phyloP scores from a whole-genome alignment of 2,888 invertebrate species.

The Papilio gigon region DNA sequence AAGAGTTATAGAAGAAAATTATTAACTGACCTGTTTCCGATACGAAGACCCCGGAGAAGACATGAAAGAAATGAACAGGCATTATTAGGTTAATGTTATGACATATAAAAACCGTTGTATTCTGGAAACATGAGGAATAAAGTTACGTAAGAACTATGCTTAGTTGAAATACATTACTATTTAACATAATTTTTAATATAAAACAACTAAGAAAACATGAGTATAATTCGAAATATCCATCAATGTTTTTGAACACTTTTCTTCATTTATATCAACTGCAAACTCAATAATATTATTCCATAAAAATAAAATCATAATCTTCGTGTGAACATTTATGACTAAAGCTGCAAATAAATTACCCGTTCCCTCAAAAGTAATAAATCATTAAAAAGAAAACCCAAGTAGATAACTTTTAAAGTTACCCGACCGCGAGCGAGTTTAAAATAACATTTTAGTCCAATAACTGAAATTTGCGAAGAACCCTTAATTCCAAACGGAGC shows the following conservation, averaged over 20 bases:
- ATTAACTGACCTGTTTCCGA: conserved; percentile 56
- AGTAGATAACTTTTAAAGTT: conserved; percentile 23
- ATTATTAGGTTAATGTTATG: conserved; percentile 45
- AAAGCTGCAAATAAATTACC: not conserved
- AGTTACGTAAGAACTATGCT: not conserved
- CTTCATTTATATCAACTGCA: not conserved
- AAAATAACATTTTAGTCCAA: conserved; percentile 38
- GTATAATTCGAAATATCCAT: not conserved
- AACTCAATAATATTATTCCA: not conserved
- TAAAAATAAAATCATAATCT: not conserved
- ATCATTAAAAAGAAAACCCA: not conserved
- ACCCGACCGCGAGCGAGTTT: conserved; percentile 24
- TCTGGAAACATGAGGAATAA: not conserved
- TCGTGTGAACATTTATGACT: not conserved
- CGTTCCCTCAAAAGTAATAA: not conserved
- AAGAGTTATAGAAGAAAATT: conserved; percentile 40
- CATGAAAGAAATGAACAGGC: conserved; percentile 50
- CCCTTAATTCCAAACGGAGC: conserved; percentile 65
- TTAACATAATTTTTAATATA: not conserved
- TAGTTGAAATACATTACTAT: not conserved
- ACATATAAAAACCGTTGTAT: conserved; percentile 20
- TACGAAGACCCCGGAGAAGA: conserved; percentile 45
- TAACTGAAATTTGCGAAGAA: conserved; percentile 51
- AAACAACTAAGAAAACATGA: no score
- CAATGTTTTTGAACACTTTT: not conserved